Evolutionary conservation across 2,888 invertebrate species (phyloP).

Genomic region (Diaperis boleti): DNA sequence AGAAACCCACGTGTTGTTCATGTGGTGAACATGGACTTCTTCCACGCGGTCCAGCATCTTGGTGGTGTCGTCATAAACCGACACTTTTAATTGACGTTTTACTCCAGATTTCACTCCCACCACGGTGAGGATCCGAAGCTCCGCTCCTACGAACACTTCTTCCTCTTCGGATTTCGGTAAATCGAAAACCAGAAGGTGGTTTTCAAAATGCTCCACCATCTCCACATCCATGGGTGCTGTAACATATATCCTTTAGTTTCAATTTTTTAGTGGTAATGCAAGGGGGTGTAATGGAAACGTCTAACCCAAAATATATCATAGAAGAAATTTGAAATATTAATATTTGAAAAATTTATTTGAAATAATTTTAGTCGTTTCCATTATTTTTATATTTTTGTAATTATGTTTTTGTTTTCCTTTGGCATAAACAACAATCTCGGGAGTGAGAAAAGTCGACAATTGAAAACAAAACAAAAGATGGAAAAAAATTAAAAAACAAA

Average conservation of each 20-base stretch:
- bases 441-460: too few relatives aligned
- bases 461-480: too few relatives aligned
- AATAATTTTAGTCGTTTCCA: too few relatives aligned
- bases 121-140: conserved; percentile 62
- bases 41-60: conserved; percentile 52
- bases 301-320: too few relatives aligned
- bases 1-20: conserved; percentile 63
- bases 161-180: conserved; percentile 58
- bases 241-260: neutral
- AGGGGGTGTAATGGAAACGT: too few relatives aligned
- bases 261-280: too few relatives aligned
- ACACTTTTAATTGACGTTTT: conserved; percentile 55
- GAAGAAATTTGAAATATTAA: too few relatives aligned
- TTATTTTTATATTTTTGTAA: too few relatives aligned
- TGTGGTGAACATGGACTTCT: conserved; percentile 57
- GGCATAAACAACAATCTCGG: too few relatives aligned
- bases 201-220: conserved; percentile 52
- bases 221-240: conserved; percentile 52
- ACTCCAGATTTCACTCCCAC: conserved; percentile 54
- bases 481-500: too few relatives aligned
- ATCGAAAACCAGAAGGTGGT: conserved; percentile 62
- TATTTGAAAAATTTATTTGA: too few relatives aligned
- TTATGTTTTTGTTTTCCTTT: too few relatives aligned
- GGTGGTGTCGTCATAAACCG: conserved; percentile 55
- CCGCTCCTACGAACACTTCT: conserved; percentile 61